Base-by-base conservation (phyloP, 2,113 vertebrate genomes). In the Petroica traversi region DNA sequence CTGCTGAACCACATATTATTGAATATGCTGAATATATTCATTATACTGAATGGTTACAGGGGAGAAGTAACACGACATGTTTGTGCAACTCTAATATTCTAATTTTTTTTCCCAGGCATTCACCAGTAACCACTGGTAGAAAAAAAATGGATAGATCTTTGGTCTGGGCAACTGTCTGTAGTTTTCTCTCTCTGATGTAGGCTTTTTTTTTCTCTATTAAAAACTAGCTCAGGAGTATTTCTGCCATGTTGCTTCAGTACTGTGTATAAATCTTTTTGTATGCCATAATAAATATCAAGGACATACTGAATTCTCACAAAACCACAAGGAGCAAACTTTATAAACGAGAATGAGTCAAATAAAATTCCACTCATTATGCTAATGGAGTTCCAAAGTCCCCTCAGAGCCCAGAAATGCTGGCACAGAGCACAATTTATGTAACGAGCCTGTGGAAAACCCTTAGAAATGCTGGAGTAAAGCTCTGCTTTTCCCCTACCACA, bases 221-320 rank as follows among this genome's bases (percentile, higher is more conserved):
- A 84, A 92, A 59, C 6, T 34, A 85, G 19, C 68, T 83, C 34
- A 68, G 45, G 45, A 78, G 19, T 62, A 48, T 59, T 94, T 85
- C 62, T 95, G 62, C 34, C 87, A 64, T 79, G 33, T 54, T 95
- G 46, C 62, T 76, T 82, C 82, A 80, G 49, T 69, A 68, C 31
- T 67, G 45, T 82, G 68, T 36, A 85, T 68, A 92, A 81, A 91
- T 63, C 52, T 94, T 73, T 74, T 43, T 49, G 63, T 80, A 74
- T 81, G 54, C 46, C 41, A 31, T 40, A 88, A 94, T 48, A 74
- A 95, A 78, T 86, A 86, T 19, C 26, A 62, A 91, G 48, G 22
- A 77, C 69, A 61, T 41, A 72, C n/a, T 86, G 75, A 91, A 86
- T 92, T 91, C 92, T 77, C 92, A 86, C 31, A 93, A 94, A 94